Conservation (phyloP, 2,888 invertebrate genomes). For the Drymonia ruficornis region DNA sequence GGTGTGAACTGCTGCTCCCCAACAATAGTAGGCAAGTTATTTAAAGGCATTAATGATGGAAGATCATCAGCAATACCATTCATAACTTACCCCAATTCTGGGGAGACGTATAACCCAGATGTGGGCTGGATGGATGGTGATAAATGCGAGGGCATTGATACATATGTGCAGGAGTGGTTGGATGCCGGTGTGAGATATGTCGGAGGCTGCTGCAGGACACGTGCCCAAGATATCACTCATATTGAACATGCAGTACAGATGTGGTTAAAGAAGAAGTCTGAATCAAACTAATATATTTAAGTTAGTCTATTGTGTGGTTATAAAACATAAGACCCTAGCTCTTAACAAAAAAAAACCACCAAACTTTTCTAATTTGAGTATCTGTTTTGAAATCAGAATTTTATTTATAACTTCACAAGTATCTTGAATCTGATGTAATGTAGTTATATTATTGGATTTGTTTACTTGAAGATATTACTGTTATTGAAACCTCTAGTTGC, state of each 20-base stretch:
- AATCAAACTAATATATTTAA: not conserved
- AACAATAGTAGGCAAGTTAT: constrained; percentile 57
- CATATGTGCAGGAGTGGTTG: constrained; percentile 91
- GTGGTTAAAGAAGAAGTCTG: constrained; percentile 42
- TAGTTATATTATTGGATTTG: not conserved
- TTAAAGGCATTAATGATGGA: constrained; percentile 61
- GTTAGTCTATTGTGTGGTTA: no score
- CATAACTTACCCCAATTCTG: constrained; percentile 96
- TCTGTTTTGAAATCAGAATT: not conserved
- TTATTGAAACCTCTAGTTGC: no score
- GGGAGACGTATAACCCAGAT: constrained; percentile 88
- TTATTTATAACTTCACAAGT: not conserved
- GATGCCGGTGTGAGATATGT: constrained; percentile 91
- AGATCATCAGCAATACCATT: constrained; percentile 84
- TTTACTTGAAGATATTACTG: constrained; percentile 6
- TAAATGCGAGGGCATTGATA: constrained; percentile 86
- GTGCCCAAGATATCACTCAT: constrained; percentile 89
- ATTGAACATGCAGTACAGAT: constrained; percentile 71
- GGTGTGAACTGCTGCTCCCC: constrained; percentile 93
- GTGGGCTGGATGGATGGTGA: constrained; percentile 88
- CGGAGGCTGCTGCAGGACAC: constrained; percentile 96
- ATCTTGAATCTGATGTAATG: constrained; percentile 5
- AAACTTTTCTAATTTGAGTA: no score
- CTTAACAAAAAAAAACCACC: no score
- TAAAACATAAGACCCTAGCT: not conserved